A percentile compares a stretch with the other conserved stretches of the same genome.
These are phyloP conservation scores for Sinotaia quadrata DNA, from an alignment of 2,888 invertebrate genomes.

Conservation along the genomic window DNA sequence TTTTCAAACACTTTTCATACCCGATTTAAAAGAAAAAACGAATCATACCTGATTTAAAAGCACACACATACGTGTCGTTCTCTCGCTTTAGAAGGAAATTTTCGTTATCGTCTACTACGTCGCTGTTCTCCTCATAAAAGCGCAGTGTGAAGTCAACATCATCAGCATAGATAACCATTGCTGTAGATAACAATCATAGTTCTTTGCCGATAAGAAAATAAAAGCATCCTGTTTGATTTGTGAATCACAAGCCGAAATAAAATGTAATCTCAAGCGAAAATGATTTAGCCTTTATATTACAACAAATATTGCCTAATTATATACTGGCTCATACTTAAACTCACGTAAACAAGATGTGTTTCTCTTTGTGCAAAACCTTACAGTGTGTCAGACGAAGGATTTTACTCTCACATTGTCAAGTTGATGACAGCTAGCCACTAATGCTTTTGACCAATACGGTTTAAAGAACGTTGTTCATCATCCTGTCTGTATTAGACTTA, in stretches of 20 bases:
- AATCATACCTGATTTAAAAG: conserved; percentile 12
- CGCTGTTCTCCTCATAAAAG: background rate
- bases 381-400: too few relatives aligned
- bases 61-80: background rate
- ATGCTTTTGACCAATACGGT: background rate
- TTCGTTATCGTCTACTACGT: background rate
- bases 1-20: too few relatives aligned
- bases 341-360: too few relatives aligned
- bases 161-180: background rate
- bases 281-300: too few relatives aligned
- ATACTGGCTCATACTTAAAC: too few relatives aligned
- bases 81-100: background rate
- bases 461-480: background rate
- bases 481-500: background rate
- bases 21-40: too few relatives aligned
- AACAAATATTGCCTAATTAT: too few relatives aligned
- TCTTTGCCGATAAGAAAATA: background rate
- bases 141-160: background rate
- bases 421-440: too few relatives aligned
- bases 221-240: background rate
- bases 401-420: too few relatives aligned
- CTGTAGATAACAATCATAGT: background rate
- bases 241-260: too few relatives aligned
- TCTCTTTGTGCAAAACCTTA: too few relatives aligned
- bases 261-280: too few relatives aligned